Evolutionary conservation across 2,113 vertebrate species (phyloP).

Genomic region (Lagopus muta): DNA sequence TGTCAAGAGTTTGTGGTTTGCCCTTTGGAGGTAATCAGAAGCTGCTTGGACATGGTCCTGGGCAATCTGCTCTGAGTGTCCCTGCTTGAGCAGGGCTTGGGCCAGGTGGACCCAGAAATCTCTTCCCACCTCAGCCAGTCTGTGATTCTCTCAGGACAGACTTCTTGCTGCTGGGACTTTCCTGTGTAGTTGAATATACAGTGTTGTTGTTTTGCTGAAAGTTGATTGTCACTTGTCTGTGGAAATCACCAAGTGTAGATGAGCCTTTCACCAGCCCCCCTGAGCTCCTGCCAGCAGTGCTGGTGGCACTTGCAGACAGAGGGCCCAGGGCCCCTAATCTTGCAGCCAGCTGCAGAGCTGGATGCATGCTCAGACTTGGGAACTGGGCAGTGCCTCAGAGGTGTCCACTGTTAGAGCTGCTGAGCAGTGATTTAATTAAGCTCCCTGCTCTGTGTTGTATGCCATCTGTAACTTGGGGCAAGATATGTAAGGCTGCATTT

Average conservation of each 20-base stretch:
- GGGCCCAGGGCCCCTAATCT: background rate
- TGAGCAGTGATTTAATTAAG: background rate
- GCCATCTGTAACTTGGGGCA: background rate
- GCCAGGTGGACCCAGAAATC: background rate
- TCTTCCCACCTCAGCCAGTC: background rate
- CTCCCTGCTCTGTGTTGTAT: background rate
- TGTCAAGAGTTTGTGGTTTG: background rate
- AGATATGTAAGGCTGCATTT: rapidly evolving
- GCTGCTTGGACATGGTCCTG: background rate
- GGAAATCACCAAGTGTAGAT: background rate
- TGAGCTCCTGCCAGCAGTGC: rapidly evolving
- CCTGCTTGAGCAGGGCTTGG: background rate
- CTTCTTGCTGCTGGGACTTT: background rate
- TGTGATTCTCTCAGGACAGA: background rate
- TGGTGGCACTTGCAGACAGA: background rate
- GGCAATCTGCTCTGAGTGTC: background rate
- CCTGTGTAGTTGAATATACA: background rate
- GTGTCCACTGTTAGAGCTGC: background rate
- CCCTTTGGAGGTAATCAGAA: background rate
- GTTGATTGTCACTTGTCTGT: background rate
- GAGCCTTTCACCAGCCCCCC: background rate
- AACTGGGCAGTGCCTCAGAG: background rate
- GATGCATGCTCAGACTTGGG: rapidly evolving
- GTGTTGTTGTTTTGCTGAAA: background rate
- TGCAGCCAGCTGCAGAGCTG: background rate